A percentile compares a stretch with the other conserved stretches of the same genome.
phyloP scores from a whole-genome alignment of 2,797 vertebrate genomes.

The Sebastiscus albofasciatus region DNA sequence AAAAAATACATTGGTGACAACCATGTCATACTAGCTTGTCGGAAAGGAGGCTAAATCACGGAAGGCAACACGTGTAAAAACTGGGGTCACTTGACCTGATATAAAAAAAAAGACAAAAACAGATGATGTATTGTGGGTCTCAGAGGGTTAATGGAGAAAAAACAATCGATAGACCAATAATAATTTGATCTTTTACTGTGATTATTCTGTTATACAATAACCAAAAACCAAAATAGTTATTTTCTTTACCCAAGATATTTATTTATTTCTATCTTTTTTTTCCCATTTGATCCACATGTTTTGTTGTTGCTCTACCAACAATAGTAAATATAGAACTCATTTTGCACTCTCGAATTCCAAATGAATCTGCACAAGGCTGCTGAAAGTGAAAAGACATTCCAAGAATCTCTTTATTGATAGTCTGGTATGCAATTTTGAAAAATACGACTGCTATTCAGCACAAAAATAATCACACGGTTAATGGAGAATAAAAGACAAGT shows the following conservation, averaged over 20 bases:
- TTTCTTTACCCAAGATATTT: neutral
- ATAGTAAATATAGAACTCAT: neutral
- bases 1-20: too few relatives aligned
- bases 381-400: neutral
- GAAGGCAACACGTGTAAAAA: too few relatives aligned
- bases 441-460: neutral
- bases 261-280: neutral
- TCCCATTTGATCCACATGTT: neutral
- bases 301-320: neutral
- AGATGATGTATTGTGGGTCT: too few relatives aligned
- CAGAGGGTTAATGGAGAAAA: neutral
- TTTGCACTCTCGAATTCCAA: neutral
- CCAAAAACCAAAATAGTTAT: neutral
- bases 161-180: neutral
- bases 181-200: neutral
- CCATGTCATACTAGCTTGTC: too few relatives aligned
- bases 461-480: neutral
- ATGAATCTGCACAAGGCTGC: neutral
- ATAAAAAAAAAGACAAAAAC: too few relatives aligned
- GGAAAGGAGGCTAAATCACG: too few relatives aligned
- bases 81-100: too few relatives aligned
- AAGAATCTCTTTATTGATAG: neutral
- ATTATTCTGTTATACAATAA: neutral
- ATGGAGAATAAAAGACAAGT: neutral
- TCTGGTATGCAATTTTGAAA: neutral